phyloP scores from a whole-genome alignment of 2,113 vertebrate genomes.

The Pelusios castaneus region DNA sequence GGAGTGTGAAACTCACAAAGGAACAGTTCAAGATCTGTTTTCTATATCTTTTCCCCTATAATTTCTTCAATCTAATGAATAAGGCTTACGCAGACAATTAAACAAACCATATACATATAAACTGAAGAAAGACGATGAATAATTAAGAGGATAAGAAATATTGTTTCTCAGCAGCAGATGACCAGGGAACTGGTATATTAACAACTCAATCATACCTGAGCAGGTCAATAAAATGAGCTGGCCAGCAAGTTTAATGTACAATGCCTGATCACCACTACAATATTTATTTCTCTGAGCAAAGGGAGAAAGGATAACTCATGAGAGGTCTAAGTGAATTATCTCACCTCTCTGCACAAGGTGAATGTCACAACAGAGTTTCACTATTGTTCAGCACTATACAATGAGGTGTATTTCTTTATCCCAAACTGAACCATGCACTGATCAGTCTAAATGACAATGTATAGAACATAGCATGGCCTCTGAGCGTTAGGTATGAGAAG shows the following conservation, averaged over 20 bases:
- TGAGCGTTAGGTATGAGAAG: conserved; percentile 39
- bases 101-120: too few species aligned
- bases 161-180: neutral
- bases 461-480: neutral
- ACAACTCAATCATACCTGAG: conserved; percentile 19
- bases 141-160: conserved; percentile 34
- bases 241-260: neutral
- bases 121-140: conserved; percentile 44
- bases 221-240: conserved; percentile 6
- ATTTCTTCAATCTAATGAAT: neutral
- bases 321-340: conserved; percentile 25
- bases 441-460: conserved; percentile 1
- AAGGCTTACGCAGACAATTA: too few species aligned
- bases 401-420: conserved; percentile 21
- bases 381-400: neutral
- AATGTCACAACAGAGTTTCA: conserved; percentile 2
- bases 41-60: conserved; percentile 8
- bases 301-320: conserved; percentile 24
- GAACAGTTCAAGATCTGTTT: neutral
- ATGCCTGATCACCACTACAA: neutral
- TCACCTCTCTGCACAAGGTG: neutral
- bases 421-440: conserved; percentile 23
- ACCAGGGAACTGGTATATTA: conserved; percentile 1
- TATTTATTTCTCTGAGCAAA: neutral
- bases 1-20: conserved; percentile 23